phyloP scores from a whole-genome alignment of 2,888 invertebrate species.

The Microplitis deprimator region DNA sequence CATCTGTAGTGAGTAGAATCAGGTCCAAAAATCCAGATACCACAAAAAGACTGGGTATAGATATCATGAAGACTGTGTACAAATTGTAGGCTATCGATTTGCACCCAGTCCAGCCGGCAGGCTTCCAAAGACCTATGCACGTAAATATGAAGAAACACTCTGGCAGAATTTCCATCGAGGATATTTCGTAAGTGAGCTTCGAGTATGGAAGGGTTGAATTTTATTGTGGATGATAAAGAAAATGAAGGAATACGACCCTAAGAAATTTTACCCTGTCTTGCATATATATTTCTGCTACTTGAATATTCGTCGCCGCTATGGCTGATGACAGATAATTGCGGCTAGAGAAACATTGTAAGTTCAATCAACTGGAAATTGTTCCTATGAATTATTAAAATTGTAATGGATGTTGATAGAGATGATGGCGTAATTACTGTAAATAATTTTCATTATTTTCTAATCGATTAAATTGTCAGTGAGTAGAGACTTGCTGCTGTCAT shows the following conservation, averaged over 20 bases:
- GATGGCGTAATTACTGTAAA: neutral
- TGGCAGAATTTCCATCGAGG: constrained; percentile 2
- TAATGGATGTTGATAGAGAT: neutral
- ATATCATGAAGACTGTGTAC: constrained; percentile 14
- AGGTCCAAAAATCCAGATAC: constrained; percentile 8
- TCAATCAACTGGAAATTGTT: neutral
- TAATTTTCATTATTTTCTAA: neutral
- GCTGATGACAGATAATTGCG: neutral
- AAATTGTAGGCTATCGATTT: constrained; percentile 13
- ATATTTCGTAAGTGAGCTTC: too few species aligned
- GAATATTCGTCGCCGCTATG: neutral
- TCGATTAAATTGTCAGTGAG: neutral
- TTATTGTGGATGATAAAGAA: neutral
- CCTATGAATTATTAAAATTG: neutral
- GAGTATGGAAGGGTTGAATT: neutral
- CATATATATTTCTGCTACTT: too few species aligned
- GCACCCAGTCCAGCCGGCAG: neutral
- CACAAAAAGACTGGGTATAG: neutral
- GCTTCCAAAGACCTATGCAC: constrained; percentile 15
- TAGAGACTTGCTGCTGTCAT: neutral
- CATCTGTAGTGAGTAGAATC: neutral
- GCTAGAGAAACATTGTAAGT: neutral
- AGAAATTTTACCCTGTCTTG: neutral
- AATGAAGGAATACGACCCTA: neutral
- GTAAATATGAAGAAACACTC: constrained; percentile 9